These are phyloP conservation scores for Cephus sareptanus DNA, from an alignment of 2,888 invertebrate species.

Conservation along the genomic window DNA sequence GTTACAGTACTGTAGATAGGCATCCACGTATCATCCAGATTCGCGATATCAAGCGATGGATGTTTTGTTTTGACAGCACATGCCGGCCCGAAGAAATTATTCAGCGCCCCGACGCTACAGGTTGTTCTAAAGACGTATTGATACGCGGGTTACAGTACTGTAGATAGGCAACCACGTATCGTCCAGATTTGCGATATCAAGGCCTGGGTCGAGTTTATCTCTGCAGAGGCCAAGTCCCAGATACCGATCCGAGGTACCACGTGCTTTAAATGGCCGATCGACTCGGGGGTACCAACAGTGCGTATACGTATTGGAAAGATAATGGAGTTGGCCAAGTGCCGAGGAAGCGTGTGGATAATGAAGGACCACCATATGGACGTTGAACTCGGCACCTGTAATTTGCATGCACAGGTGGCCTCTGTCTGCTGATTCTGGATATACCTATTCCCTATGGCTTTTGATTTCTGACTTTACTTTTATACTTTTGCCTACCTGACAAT, in stretches of 20 bases:
- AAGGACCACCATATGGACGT: constrained; percentile 39
- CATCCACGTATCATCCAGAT: no score
- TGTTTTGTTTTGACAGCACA: not conserved
- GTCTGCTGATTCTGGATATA: constrained; percentile 19
- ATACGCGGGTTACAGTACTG: no score
- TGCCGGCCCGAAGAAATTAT: not conserved
- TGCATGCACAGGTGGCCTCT: constrained; percentile 48
- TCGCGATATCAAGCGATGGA: not conserved
- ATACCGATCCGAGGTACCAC: no score
- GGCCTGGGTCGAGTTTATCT: no score
- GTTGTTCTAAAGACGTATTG: no score
- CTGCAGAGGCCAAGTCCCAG: no score
- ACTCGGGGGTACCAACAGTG: not conserved
- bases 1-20: no score
- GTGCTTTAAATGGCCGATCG: not conserved
- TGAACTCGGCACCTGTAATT: constrained; percentile 42
- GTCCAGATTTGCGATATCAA: no score
- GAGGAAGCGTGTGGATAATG: constrained; percentile 46
- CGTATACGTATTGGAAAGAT: not conserved
- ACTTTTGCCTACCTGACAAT: no score
- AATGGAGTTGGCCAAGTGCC: constrained; percentile 1
- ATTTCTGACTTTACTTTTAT: no score
- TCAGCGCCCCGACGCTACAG: not conserved
- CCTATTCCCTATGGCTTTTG: no score
- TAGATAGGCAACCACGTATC: no score